These are phyloP conservation scores for Poicephalus gulielmi DNA, from an alignment of 2,113 vertebrate species.

Conservation along the genomic window DNA sequence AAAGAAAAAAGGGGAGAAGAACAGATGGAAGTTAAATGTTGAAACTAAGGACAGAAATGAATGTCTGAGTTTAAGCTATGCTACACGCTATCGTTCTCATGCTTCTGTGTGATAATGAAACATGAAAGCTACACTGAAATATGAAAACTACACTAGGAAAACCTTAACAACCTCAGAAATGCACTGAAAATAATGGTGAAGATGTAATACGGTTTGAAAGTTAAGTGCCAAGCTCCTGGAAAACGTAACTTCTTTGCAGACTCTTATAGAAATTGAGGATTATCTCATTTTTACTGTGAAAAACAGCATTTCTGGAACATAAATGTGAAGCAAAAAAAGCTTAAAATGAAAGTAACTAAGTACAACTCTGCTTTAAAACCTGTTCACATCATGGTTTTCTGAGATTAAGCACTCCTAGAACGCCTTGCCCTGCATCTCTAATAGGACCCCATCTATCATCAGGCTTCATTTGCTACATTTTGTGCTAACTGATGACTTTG, in stretches of 20 bases:
- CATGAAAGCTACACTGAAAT: constrained; percentile 67
- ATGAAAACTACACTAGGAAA: constrained; percentile 58
- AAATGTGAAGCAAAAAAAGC: neutral
- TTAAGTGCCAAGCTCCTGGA: neutral
- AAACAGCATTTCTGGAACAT: constrained; percentile 6
- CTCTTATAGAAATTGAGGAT: neutral
- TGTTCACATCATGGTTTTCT: neutral
- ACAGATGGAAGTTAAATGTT: constrained; percentile 94
- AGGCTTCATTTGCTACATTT: neutral
- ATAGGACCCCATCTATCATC: neutral
- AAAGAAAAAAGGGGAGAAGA: constrained; percentile 85
- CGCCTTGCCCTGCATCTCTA: neutral
- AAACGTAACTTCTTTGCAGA: constrained; percentile 2
- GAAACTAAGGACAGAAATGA: constrained; percentile 88
- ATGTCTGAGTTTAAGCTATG: constrained; percentile 79
- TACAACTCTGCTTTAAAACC: neutral
- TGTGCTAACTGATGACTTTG: neutral
- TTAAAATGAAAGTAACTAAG: neutral
- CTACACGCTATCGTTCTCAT: constrained; percentile 61
- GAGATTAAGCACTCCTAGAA: neutral
- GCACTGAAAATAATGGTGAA: constrained; percentile 60
- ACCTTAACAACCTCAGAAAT: constrained; percentile 53
- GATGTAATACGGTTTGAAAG: constrained; percentile 26
- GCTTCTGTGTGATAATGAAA: constrained; percentile 72
- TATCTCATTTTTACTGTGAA: neutral